Base-by-base conservation (phyloP, 2,113 vertebrate species). In the Phrynocephalus versicolor region DNA sequence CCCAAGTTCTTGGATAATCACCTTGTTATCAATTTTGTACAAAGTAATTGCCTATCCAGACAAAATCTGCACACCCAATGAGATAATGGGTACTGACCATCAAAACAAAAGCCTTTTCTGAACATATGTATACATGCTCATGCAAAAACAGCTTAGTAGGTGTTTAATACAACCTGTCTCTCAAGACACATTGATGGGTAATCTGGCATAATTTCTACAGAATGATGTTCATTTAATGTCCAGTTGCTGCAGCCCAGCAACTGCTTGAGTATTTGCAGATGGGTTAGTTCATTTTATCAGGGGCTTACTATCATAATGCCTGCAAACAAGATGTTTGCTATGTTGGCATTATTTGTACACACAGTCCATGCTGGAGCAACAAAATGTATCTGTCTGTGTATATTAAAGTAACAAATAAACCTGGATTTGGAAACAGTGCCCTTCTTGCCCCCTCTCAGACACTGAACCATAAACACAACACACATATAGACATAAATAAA, bases 1-100 rank as follows among this genome's bases (percentile, higher is more conserved):
- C 91, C 90, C 91, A 89, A 89, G 91, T 85, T 91, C 86, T 87
- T 94, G 92, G 89, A 88, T 95, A 94, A 96, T 94, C 94, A 83
- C 86, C 89, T 95, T 93, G 90, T 93, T 95, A 94, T 86, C 19
- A 10, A 93, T 90, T 92, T 86, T 93, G 92, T 39, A 70, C 78
- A 85, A 76, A 85, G 84, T 91, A 92, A 90, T 95, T 23, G 12
- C 18, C 73, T 89, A 84, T 84, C 91, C 85, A 90, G 82, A 45
- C 14, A 51, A 92, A 74, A 85, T 76, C 89, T 95, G 75, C 78
- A 88, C 30, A 84, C 89, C 85, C 27, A 1, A 88, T 72, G 90
- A 94, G 81, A 88, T 92, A 94, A 93, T 92, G 87, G 89, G 82
- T 84, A 77, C 88, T 94, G 93, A 87, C 89, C 93, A 86, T 89